phyloP scores from a whole-genome alignment of 92 coral and sea anemone species.

The Actinostola sp. region DNA sequence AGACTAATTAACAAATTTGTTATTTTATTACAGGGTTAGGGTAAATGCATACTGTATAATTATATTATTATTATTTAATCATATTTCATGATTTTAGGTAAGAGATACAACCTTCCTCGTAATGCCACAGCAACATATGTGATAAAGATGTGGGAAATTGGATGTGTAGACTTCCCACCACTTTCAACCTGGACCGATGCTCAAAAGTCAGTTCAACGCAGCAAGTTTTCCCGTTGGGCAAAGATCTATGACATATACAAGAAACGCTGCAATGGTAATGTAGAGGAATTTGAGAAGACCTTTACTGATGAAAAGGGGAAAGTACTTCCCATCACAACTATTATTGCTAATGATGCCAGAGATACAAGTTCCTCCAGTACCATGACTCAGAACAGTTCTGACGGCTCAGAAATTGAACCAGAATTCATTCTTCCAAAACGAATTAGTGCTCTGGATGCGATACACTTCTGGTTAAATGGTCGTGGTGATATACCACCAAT shows the following conservation, averaged over 20 bases:
- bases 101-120: conserved; percentile 77
- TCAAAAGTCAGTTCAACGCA: conserved; percentile 94
- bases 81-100: conserved; percentile 8
- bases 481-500: conserved; percentile 96
- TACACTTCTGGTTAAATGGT: conserved; percentile 97
- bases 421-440: conserved; percentile 95
- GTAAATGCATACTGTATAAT: no score
- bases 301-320: conserved; percentile 94
- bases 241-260: conserved; percentile 97
- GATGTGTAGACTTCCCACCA: conserved; percentile 85
- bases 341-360: conserved; percentile 95
- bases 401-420: conserved; percentile 62
- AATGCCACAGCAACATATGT: conserved; percentile 96
- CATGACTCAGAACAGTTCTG: conserved; percentile 45
- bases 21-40: no score
- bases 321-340: conserved; percentile 90
- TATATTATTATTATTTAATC: not conserved
- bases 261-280: conserved; percentile 85
- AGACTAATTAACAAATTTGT: no score
- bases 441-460: conserved; percentile 90
- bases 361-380: conserved; percentile 59
- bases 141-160: conserved; percentile 91
- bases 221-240: conserved; percentile 99
- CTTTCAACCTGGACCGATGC: conserved; percentile 90
- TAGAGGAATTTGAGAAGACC: conserved; percentile 75